phyloP scores from a whole-genome alignment of 2,113 vertebrate genomes.

The Tor tambroides region DNA sequence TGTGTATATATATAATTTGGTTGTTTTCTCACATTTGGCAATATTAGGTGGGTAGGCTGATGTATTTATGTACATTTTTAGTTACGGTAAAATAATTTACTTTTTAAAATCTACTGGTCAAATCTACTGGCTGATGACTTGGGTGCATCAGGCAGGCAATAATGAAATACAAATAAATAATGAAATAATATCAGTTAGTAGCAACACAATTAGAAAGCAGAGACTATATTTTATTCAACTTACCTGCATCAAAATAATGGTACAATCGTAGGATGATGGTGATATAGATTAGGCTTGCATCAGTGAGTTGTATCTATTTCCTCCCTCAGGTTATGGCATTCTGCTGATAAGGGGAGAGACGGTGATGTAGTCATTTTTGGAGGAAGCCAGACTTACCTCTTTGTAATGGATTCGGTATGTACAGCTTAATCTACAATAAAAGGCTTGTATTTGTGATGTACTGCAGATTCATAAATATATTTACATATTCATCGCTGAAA shows the following conservation, averaged over 20 bases:
- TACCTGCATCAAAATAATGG: not conserved
- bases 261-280: not conserved
- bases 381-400: slow-evolving; percentile 86
- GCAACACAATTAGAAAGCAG: too few relatives aligned
- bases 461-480: not conserved
- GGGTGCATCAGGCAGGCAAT: too few relatives aligned
- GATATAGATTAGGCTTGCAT: not conserved
- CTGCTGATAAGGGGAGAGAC: slow-evolving; percentile 88
- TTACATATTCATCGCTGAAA: not conserved
- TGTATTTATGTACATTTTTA: too few relatives aligned
- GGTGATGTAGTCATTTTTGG: slow-evolving; percentile 92
- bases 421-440: slow-evolving; percentile 15
- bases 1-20: too few relatives aligned
- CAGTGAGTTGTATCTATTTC: not conserved
- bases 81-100: too few relatives aligned
- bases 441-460: not conserved
- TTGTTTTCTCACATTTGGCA: too few relatives aligned
- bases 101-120: too few relatives aligned
- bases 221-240: too few relatives aligned
- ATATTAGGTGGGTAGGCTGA: too few relatives aligned
- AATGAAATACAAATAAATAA: too few relatives aligned
- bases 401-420: slow-evolving; percentile 88
- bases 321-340: slow-evolving; percentile 86
- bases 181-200: too few relatives aligned
- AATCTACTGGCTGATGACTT: too few relatives aligned